phyloP scores from a whole-genome alignment of 1,140 invertebrate species.

The Diachasmimorpha longicaudata region DNA sequence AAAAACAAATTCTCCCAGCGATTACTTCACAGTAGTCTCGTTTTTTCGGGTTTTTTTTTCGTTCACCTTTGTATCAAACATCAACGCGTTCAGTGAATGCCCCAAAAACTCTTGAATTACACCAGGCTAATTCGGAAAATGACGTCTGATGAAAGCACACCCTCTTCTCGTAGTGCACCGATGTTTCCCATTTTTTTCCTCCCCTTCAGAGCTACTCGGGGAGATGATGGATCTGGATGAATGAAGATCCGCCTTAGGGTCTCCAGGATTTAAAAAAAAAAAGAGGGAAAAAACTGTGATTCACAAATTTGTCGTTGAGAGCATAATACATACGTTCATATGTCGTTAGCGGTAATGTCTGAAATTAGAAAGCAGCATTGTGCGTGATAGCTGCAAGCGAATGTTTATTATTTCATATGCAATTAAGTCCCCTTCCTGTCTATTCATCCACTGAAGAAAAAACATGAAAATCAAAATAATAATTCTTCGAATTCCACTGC shows the following conservation, averaged over 20 bases:
- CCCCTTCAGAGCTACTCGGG: constrained; percentile 2
- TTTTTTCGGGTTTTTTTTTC: not conserved
- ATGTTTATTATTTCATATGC: constrained; percentile 17
- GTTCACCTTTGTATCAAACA: not conserved
- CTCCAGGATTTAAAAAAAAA: not conserved
- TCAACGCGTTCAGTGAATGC: not conserved
- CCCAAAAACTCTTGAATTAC: constrained; percentile 35
- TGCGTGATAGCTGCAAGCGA: constrained; percentile 18
- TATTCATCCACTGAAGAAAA: not conserved
- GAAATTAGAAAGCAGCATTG: constrained; percentile 20
- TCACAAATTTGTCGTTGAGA: constrained; percentile 14
- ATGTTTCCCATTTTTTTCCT: constrained; percentile 11
- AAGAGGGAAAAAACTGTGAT: not conserved
- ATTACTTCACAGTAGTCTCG: no score
- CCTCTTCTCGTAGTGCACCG: not conserved
- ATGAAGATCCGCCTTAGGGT: not conserved
- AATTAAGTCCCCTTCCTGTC: constrained; percentile 15
- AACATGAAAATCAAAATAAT: constrained; percentile 9
- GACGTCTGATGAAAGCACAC: constrained; percentile 22
- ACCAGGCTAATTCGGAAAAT: constrained; percentile 40
- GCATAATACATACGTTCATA: not conserved
- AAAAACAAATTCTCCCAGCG: not conserved
- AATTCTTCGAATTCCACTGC: not conserved
- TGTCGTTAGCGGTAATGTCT: constrained; percentile 16
- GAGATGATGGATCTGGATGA: not conserved